These are phyloP conservation scores for Drosophila neonasuta DNA, from an alignment of 2,888 invertebrate genomes.

Conservation along the genomic window DNA sequence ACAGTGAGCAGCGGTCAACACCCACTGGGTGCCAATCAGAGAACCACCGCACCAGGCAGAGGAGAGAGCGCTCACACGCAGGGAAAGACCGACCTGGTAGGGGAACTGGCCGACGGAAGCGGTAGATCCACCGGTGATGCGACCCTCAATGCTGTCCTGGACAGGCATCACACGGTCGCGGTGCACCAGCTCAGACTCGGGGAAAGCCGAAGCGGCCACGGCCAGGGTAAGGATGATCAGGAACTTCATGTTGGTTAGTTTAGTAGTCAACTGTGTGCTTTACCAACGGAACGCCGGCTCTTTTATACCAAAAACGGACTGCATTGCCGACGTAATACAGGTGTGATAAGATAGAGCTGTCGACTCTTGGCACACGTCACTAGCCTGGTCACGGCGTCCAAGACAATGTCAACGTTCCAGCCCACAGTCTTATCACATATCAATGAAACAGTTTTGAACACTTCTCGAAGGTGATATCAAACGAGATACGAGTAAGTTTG, in stretches of 20 bases:
- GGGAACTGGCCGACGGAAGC: constrained; percentile 65
- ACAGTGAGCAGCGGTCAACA: constrained; percentile 76
- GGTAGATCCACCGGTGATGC: constrained; percentile 57
- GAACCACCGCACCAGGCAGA: constrained; percentile 70
- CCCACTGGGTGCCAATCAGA: constrained; percentile 50
- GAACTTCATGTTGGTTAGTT: constrained; percentile 70
- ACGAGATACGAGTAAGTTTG: constrained; percentile 11
- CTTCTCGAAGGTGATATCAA: constrained; percentile 19
- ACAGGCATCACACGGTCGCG: constrained; percentile 62
- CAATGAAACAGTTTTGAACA: constrained; percentile 12
- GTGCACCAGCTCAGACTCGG: constrained; percentile 46
- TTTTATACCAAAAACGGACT: constrained; percentile 56
- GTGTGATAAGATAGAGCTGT: constrained; percentile 51
- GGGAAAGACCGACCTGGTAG: constrained; percentile 69
- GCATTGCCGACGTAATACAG: constrained; percentile 17
- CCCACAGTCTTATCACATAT: constrained; percentile 23
- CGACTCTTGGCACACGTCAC: constrained; percentile 28
- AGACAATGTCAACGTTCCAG: constrained; percentile 6
- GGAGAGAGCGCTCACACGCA: constrained; percentile 33
- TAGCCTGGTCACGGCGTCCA: constrained; percentile 11
- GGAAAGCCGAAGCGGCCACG: constrained; percentile 64
- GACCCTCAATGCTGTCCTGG: constrained; percentile 49
- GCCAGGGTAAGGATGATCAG: constrained; percentile 69
- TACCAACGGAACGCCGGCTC: neutral
- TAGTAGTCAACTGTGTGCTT: constrained; percentile 54